phyloP scores from a whole-genome alignment of 2,888 invertebrate species.

The Diarsia brunnea region DNA sequence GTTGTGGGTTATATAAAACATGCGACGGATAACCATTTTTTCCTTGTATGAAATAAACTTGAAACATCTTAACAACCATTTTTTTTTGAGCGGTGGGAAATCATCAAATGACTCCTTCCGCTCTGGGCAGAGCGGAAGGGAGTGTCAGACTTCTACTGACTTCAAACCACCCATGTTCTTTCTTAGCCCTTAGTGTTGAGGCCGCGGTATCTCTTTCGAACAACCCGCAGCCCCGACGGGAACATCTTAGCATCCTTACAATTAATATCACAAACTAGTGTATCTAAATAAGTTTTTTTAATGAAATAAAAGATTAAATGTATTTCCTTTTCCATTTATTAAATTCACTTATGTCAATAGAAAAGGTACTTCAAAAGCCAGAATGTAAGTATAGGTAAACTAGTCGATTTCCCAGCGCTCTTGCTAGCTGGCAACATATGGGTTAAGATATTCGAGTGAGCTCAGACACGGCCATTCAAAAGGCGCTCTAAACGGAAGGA shows the following conservation, averaged over 20 bases:
- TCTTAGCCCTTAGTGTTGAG: no score
- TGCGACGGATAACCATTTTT: not conserved
- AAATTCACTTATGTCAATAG: not conserved
- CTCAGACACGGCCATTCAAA: conserved; percentile 87
- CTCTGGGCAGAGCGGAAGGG: no score
- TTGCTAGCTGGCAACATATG: conserved; percentile 74
- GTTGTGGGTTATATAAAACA: not conserved
- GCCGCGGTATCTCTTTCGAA: no score
- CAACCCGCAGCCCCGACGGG: no score
- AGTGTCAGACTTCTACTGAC: no score
- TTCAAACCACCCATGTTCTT: no score
- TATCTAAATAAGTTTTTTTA: not conserved
- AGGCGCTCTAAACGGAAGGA: conserved; percentile 88
- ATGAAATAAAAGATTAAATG: not conserved
- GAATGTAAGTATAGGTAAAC: conserved; percentile 63
- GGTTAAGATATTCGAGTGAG: conserved; percentile 84
- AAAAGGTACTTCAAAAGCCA: conserved; percentile 39
- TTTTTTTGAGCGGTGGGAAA: no score
- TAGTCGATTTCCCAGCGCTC: conserved; percentile 73
- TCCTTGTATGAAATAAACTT: not conserved
- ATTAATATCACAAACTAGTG: not conserved
- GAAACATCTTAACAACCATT: no score
- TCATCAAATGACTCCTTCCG: no score
- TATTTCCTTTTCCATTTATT: not conserved
- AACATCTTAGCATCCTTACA: not conserved